Evolutionary conservation across 2,797 vertebrate genomes (phyloP).

Genomic region (Hydrocynus forskahlii): DNA sequence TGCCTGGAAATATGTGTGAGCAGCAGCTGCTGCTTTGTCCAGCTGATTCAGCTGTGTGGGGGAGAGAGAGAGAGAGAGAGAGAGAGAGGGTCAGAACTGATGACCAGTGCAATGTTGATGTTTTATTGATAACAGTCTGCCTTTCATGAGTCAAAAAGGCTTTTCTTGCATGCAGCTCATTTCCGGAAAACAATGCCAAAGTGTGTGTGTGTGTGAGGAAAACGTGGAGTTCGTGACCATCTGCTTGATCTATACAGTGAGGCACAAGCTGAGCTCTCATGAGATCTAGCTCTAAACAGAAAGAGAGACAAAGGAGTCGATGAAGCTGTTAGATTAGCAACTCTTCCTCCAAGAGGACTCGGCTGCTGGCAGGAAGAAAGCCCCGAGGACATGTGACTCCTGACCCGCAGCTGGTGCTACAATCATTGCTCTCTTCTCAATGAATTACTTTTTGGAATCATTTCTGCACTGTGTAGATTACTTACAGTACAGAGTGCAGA

Average conservation of each 20-base stretch:
- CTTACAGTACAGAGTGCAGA: not conserved
- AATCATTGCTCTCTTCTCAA: not conserved
- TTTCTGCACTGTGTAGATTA: not conserved
- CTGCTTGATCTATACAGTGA: conserved; percentile 4
- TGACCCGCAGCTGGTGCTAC: not conserved
- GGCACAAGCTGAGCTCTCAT: not conserved
- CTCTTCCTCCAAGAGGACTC: not conserved
- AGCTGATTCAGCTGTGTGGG: conserved; percentile 83
- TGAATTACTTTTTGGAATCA: not conserved
- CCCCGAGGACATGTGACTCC: not conserved
- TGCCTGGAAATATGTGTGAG: conserved; percentile 96
- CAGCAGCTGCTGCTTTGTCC: conserved; percentile 90
- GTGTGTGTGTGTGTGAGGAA: not conserved
- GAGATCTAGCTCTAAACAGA: not conserved
- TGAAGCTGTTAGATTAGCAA: not conserved
- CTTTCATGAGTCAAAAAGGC: not conserved
- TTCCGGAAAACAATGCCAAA: not conserved
- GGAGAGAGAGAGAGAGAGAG: conserved; percentile 39
- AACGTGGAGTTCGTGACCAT: conserved; percentile 10
- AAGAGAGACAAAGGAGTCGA: not conserved
- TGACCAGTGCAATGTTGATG: not conserved
- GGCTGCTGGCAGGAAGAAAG: not conserved
- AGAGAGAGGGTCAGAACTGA: not conserved
- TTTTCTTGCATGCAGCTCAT: not conserved
- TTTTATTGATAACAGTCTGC: not conserved